Evolutionary conservation across 2,113 vertebrate genomes (phyloP), one percentile per base, ranked within the genome.

Genomic region (Lepus americanus): DNA sequence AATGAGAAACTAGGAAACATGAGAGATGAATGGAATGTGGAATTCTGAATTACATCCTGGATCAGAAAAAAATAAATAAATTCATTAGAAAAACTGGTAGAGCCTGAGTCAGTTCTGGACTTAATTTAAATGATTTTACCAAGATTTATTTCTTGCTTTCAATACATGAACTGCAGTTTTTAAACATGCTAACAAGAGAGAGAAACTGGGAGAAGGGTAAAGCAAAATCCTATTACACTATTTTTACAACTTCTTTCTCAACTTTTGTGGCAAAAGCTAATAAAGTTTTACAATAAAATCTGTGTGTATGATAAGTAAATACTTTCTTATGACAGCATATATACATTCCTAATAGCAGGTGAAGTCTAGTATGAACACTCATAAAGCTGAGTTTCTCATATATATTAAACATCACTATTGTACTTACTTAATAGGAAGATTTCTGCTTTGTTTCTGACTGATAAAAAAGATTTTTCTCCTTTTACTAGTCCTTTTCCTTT

Each of bases 401-500:
- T 39, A 0, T 23, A 63, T 36, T 77, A 36, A 92, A 69, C 12
- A 39, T 70, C 31, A 20, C 53, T 95, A 51, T 33, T 25, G 7
- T 39, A 73, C 67, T 25, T 90, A 36, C 23, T 9, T 67, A 95
- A 73, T 5, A 39, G 25, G 36, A 67, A 19, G 20, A 27, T 17
- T 89, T 79, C 36, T 84, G 51, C 0, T 80, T 92, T 80, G 20
- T 39, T 88, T 85, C 16, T 88, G 11, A 66, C 3, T 66, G 9
- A 72, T 53, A 14, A 3, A 55, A 87, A 85, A 25, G 39, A 19
- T 17, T 20, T 73, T 64, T 55, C 29, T 86, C 23, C 14, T 89
- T 73, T 92, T 81, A 31, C 33, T 33, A 55, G 72, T 88, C 29
- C 3, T 13, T 83, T 77, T 96, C 74, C 14, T 72, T 89, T 82